Evolutionary conservation across 2,113 vertebrate genomes (phyloP), one percentile per base, ranked within the genome.

Genomic region (Sylvietta virens): DNA sequence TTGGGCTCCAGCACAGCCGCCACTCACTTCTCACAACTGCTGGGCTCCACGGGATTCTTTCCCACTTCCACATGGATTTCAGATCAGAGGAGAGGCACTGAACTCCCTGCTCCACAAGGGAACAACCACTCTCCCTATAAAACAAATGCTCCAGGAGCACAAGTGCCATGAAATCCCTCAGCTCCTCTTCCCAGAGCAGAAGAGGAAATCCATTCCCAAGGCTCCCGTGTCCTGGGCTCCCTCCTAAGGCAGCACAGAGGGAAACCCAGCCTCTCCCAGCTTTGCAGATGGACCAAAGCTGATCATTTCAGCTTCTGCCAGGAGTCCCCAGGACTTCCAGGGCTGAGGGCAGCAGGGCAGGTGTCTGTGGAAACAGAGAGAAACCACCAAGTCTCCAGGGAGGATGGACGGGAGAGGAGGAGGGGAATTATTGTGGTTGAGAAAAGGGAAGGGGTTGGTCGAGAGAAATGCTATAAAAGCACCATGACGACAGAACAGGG

Each of bases 401-500:
- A 94, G 86, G 82, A 76, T 2, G 65, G 79, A 64, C n/a, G 3
- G 73, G 57, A 70, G 94, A 80, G 88, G 83, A 96, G 96, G 93
- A 73, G 92, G 95, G 67, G 86, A 91, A 81, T 81, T 30, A 81
- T 6, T 88, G 96, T 86, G 91, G 91, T 80, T 86, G 50, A 88
- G 94, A 95, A 95, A 95, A 96, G 96, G 88, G 86, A 90, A 91
- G 87, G 95, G 87, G 90, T 6, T 94, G 94, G 84, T 88, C 6
- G 7, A 78, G 71, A 94, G 69, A 86, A 91, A 89, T 73, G 80
- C 94, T 97, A 90, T 96, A 96, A 97, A 97, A 94, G 95, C 96
- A 96, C 96, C 95, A 93, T 95, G 96, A 97, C 95, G 74, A 97
- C 96, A 95, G 92, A 91, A 35, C 6, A 95, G 95, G 96, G 94